Evolutionary conservation across 2,113 vertebrate species (phyloP).

Genomic region (Tragulus kanchil): DNA sequence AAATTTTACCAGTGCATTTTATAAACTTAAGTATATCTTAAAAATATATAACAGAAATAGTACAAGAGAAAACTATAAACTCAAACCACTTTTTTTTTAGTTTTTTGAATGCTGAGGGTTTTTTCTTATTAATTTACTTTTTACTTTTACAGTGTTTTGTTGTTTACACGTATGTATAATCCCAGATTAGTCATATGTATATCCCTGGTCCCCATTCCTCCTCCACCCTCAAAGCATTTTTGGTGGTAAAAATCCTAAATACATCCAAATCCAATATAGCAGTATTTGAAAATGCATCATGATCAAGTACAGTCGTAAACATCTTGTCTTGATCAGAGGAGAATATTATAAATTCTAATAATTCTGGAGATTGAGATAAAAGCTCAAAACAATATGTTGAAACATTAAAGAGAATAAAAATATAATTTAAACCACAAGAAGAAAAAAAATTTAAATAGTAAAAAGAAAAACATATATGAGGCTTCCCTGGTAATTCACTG

Average conservation of each 20-base stretch:
- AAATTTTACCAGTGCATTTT: neutral
- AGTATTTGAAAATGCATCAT: neutral
- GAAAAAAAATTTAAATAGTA: neutral
- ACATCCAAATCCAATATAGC: neutral
- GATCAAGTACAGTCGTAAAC: neutral
- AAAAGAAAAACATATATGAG: neutral
- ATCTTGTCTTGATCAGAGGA: neutral
- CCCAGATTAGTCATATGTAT: no score
- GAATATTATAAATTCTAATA: neutral
- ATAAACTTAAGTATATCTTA: constrained; percentile 13
- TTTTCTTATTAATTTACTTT: no score
- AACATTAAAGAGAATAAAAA: neutral
- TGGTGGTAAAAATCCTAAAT: neutral
- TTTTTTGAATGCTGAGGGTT: no score
- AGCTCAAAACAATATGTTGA: constrained; percentile 43
- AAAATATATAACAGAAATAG: neutral
- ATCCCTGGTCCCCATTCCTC: no score
- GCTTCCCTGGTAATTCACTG: no score
- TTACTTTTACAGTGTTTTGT: no score
- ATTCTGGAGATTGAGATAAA: neutral
- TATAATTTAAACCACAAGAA: neutral
- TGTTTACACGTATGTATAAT: no score
- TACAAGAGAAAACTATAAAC: neutral
- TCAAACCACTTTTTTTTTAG: neutral
- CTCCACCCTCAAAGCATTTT: neutral